Percentiles rank a stretch among this genome's conserved stretches.
phyloP scores from a whole-genome alignment of 2,888 invertebrate species.

The Branchipolynoe longqiensis region DNA sequence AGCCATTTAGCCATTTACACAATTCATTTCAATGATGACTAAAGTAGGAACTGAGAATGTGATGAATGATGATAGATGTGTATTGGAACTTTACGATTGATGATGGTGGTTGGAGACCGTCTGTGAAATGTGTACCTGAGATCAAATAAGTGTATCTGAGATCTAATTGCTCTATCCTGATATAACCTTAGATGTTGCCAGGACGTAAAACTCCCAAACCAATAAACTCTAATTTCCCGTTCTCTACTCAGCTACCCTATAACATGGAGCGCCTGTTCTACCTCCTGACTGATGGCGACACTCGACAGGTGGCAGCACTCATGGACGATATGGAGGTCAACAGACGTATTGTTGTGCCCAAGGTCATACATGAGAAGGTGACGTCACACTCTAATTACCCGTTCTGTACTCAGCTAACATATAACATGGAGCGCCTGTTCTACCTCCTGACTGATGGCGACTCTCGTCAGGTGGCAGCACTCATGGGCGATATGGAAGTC shows the following conservation, averaged over 20 bases:
- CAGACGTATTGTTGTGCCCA: slow-evolving; percentile 71
- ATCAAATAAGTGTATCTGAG: too few relatives aligned
- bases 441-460: slow-evolving; percentile 78
- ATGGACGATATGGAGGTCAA: slow-evolving; percentile 76
- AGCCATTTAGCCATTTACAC: too few relatives aligned
- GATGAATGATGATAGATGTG: too few relatives aligned
- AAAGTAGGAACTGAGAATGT: too few relatives aligned
- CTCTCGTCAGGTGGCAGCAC: slow-evolving; percentile 7
- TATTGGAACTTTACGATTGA: too few relatives aligned
- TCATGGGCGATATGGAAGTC: background rate
- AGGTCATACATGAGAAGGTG: slow-evolving; percentile 73
- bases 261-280: slow-evolving; percentile 82
- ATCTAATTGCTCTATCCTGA: too few relatives aligned
- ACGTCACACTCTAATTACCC: background rate
- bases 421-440: slow-evolving; percentile 82
- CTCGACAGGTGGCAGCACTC: slow-evolving; percentile 70
- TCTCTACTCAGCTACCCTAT: slow-evolving; percentile 77
- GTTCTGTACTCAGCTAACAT: slow-evolving; percentile 66
- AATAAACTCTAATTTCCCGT: too few relatives aligned
- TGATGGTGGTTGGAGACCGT: too few relatives aligned
- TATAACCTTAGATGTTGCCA: too few relatives aligned
- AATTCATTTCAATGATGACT: too few relatives aligned
- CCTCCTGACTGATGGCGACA: slow-evolving; percentile 77
- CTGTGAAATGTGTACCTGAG: too few relatives aligned
- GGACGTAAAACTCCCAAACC: too few relatives aligned